These are phyloP conservation scores for Heterodera filipjevi DNA, from an alignment of 2,888 invertebrate species.

Conservation along the genomic window DNA sequence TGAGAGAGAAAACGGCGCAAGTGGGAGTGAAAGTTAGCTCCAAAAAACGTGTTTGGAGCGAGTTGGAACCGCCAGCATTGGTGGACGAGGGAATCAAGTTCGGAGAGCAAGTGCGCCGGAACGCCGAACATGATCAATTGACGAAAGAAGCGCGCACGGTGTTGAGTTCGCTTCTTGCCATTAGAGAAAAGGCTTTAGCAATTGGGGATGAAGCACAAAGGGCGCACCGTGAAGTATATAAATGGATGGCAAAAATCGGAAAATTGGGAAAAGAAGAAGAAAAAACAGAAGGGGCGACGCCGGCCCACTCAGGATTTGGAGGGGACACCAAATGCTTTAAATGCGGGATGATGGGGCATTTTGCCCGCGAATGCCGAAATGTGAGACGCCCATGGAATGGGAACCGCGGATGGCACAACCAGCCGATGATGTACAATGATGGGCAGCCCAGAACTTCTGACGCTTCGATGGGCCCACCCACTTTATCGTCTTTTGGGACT, in stretches of 20 bases:
- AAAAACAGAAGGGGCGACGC: background rate
- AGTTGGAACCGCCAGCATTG: background rate
- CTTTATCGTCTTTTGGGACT: no score
- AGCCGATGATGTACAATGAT: no score
- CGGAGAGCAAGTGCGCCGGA: background rate
- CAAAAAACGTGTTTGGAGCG: background rate
- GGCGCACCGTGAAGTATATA: background rate
- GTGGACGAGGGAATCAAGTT: background rate
- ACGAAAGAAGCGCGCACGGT: background rate
- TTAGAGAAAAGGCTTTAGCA: background rate
- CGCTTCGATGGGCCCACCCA: no score
- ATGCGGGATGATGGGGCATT: no score
- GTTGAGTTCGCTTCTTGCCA: background rate
- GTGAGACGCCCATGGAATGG: no score
- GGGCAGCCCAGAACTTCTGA: no score
- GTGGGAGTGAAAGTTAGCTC: background rate
- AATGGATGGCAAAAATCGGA: background rate
- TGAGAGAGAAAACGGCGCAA: background rate
- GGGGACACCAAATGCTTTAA: no score
- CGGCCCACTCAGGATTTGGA: no score
- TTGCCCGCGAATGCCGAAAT: no score
- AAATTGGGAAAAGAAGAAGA: background rate
- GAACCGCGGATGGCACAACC: no score
- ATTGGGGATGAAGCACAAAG: background rate
- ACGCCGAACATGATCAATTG: background rate